Conservation (phyloP, 2,113 vertebrate species). For the Mustelus asterias region DNA sequence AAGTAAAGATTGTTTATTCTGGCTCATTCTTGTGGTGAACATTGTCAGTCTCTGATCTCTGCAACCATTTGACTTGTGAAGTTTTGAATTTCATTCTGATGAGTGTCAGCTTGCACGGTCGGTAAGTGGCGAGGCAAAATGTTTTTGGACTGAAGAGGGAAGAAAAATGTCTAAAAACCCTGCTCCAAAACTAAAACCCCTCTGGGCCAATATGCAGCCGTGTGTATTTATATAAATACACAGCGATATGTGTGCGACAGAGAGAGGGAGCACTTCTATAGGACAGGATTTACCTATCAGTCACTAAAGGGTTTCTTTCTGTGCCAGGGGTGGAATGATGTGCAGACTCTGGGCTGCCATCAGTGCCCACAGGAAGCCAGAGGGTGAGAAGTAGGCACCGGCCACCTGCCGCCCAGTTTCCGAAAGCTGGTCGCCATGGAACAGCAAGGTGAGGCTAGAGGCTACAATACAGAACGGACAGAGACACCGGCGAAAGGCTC, state of each 20-base stretch:
- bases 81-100: no score
- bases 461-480: not conserved
- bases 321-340: slow-evolving; percentile 65
- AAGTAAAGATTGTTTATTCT: not conserved
- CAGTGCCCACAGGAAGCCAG: slow-evolving; percentile 29
- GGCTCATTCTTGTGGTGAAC: not conserved
- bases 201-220: not conserved
- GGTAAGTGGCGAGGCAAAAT: not conserved
- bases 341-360: slow-evolving; percentile 75
- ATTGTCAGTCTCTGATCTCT: no score
- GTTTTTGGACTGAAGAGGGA: not conserved
- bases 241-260: no score
- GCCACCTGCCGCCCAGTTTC: no score
- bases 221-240: not conserved
- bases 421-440: no score
- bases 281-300: accelerated
- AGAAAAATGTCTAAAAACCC: not conserved
- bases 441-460: no score
- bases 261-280: not conserved
- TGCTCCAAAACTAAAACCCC: not conserved
- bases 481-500: not conserved
- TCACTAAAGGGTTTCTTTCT: slow-evolving; percentile 38
- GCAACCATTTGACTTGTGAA: no score
- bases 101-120: not conserved
- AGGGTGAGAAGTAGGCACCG: no score